Percentiles rank a stretch among this genome's conserved stretches.
phyloP scores from a whole-genome alignment of 2,113 vertebrate species.

The Deroptyus accipitrinus region DNA sequence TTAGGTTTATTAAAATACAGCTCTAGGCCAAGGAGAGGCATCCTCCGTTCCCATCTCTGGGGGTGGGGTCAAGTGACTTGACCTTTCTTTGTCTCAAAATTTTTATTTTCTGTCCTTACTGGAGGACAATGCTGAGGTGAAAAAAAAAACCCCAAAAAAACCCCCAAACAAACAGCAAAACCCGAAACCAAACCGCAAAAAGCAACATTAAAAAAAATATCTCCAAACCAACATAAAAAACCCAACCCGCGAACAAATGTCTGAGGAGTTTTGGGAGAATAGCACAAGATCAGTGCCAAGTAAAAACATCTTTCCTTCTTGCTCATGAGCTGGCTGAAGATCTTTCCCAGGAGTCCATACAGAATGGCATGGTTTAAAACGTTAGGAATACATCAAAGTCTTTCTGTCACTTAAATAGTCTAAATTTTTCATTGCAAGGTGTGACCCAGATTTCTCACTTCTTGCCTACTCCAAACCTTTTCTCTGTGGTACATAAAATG shows the following conservation, averaged over 20 bases:
- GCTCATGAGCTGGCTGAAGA: not conserved
- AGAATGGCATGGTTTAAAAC: not conserved
- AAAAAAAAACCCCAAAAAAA: not conserved
- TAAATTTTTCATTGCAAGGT: not conserved
- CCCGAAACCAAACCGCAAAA: not conserved
- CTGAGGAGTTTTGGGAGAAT: not conserved
- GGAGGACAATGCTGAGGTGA: not conserved
- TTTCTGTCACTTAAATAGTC: not conserved
- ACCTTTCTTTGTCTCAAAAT: not conserved
- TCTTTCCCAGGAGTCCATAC: not conserved
- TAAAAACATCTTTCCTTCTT: not conserved
- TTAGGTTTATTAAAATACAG: not conserved
- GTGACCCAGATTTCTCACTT: not conserved
- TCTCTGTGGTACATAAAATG: not conserved
- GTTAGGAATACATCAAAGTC: not conserved
- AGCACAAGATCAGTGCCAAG: not conserved
- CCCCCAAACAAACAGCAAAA: too few species aligned
- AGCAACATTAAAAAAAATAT: not conserved
- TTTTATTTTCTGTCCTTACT: not conserved
- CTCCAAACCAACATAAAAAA: not conserved
- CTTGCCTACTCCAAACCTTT: not conserved
- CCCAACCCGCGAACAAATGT: accelerated
- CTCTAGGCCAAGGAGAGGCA: not conserved
- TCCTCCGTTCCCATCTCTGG: not conserved
- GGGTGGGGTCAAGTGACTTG: not conserved